Conservation (phyloP, 2,888 invertebrate genomes). For the Cyaniris semiargus region DNA sequence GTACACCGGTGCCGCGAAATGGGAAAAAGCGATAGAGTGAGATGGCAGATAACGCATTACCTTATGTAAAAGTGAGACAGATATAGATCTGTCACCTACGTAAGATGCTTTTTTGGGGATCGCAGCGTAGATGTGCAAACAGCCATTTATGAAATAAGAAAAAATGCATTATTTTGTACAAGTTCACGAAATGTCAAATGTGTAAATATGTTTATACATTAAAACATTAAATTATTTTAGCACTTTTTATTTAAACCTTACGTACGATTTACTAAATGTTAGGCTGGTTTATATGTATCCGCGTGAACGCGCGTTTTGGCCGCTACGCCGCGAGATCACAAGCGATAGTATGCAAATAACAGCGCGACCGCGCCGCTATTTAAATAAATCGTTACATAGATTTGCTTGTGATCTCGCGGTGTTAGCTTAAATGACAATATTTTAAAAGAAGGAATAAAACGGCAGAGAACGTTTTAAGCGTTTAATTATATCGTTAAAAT, state of each 20-base stretch:
- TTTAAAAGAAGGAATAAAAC: constrained; percentile 6
- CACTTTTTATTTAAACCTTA: constrained; percentile 1
- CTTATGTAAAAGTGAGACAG: neutral
- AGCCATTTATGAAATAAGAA: neutral
- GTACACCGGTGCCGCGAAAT: neutral
- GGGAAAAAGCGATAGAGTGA: neutral
- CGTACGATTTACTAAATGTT: neutral
- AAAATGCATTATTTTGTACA: neutral
- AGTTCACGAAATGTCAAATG: constrained; percentile 1
- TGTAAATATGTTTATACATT: constrained; percentile 23
- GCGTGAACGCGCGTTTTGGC: no score
- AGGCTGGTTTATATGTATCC: neutral
- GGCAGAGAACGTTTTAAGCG: constrained; percentile 16
- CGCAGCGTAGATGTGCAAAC: neutral
- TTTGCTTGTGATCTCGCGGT: no score
- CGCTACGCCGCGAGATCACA: no score
- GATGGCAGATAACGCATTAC: neutral
- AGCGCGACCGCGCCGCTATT: no score
- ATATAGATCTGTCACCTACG: neutral
- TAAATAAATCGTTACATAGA: no score
- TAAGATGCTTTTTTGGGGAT: neutral
- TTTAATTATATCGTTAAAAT: constrained; percentile 23
- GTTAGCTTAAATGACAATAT: no score
- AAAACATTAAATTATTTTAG: constrained; percentile 21
- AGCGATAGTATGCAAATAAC: no score